Percentiles rank a stretch among this genome's conserved stretches.
Evolutionary conservation across 2,797 vertebrate genomes (phyloP).

Genomic region (Enteromius thamalakanensis): DNA sequence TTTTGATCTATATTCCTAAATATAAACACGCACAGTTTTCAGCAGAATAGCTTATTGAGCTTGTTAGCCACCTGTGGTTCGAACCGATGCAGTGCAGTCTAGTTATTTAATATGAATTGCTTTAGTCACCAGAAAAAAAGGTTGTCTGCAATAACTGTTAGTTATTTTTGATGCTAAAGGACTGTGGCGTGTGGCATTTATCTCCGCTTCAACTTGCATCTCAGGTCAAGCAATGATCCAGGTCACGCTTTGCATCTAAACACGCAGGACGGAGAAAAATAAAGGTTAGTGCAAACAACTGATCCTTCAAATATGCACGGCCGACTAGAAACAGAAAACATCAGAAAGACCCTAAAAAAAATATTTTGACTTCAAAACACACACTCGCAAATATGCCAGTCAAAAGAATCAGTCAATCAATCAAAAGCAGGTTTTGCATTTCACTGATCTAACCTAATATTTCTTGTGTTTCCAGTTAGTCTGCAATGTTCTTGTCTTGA

Average conservation of each 20-base stretch:
- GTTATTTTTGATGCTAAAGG: constrained; percentile 49
- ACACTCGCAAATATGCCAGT: neutral
- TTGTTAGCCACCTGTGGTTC: constrained; percentile 26
- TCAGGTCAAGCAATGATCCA: constrained; percentile 35
- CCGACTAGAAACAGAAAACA: constrained; percentile 26
- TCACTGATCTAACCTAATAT: constrained; percentile 65
- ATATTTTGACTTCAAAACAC: constrained; percentile 16
- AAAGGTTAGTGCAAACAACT: constrained; percentile 14
- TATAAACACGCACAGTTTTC: constrained; percentile 29
- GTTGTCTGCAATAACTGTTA: constrained; percentile 34
- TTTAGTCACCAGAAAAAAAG: constrained; percentile 1
- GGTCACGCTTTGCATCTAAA: constrained; percentile 26
- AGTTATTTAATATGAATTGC: neutral
- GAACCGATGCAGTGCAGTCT: neutral
- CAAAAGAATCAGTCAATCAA: constrained; percentile 49
- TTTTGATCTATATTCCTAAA: constrained; percentile 33
- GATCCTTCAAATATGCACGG: constrained; percentile 26
- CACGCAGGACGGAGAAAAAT: neutral
- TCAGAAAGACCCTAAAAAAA: neutral
- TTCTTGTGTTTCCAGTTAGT: constrained; percentile 70
- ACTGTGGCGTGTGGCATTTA: constrained; percentile 55
- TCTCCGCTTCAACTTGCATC: constrained; percentile 1
- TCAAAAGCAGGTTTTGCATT: constrained; percentile 48
- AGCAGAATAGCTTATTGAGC: neutral
- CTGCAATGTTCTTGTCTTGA: constrained; percentile 54